Evolutionary conservation across 2,888 invertebrate genomes (phyloP), one percentile per base, ranked within the genome.

Genomic region (Corbicula japonica): DNA sequence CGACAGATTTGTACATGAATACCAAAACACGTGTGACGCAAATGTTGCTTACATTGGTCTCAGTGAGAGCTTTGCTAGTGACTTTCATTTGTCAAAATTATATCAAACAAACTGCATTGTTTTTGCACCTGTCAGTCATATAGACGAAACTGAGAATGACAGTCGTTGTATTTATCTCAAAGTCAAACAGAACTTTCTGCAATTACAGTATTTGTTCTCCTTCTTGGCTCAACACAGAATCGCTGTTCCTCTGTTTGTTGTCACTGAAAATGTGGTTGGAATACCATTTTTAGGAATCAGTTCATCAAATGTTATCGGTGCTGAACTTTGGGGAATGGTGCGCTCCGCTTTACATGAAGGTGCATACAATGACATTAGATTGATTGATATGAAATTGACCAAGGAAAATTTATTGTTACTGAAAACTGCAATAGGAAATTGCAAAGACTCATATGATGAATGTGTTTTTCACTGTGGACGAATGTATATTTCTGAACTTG

Each of bases 291-390:
- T n/a, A 18, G 15, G n/a, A 23, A n/a, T n/a, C n/a, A 12, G 26
- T n/a, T 35, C 34, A 21, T 12, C 65, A 5, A 66, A 58, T 38
- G 21, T 75, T 21, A 1, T 68, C 1, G 80, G 83, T 2, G 66
- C 83, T 26, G 75, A 80, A 61, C 26, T 83, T 26, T 83, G 83
- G 83, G 83, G 83, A 15, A 44, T 83, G 23, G 54, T 72, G 21
- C 54, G 77, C 23, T 77, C 83, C 10, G 70, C 66, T 2, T 15
- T n/a, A 54, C 18, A 26, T 21, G 66, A 66, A 35, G 54, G 54
- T 26, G 30, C n/a, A 18, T 21, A 38, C 12, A 23, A 32, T 5
- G 50, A 41, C 21, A 34, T 76, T 12, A 52, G 38, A 18, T 38
- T 76, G 21, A 46, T 76, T 15, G 76, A 76, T 18, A 35, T 76